phyloP scores from a whole-genome alignment of 2,888 invertebrate genomes.

The Rhorus exstirpatorius region DNA sequence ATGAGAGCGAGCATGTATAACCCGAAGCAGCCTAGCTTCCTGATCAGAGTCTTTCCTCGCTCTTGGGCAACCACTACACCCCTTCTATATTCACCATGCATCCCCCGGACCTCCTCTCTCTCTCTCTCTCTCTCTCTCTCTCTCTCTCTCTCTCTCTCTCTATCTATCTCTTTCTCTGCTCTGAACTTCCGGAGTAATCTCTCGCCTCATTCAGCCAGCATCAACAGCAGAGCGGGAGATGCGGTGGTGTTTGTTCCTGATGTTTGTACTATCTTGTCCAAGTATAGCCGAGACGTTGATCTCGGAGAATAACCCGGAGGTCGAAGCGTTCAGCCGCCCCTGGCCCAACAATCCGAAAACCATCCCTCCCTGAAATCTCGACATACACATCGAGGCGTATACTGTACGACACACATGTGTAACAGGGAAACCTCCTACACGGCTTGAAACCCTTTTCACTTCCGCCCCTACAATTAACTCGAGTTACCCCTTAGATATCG shows the following conservation, averaged over 20 bases:
- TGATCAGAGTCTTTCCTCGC: constrained; percentile 66
- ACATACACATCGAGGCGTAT: constrained; percentile 3
- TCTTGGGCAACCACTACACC: constrained; percentile 3
- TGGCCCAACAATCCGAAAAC: constrained; percentile 40
- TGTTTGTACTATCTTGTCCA: constrained; percentile 81
- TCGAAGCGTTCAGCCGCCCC: constrained; percentile 38
- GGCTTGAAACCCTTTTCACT: constrained; percentile 33
- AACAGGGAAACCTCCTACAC: constrained; percentile 27
- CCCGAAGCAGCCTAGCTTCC: constrained; percentile 81
- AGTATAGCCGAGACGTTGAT: constrained; percentile 67
- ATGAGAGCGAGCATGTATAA: constrained; percentile 67
- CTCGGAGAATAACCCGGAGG: constrained; percentile 42
- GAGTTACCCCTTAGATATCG: constrained; percentile 51
- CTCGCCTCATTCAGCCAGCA: constrained; percentile 67
- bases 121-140: constrained; percentile 15
- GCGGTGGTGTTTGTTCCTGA: constrained; percentile 77
- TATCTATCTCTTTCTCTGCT: constrained; percentile 43
- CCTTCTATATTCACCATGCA: constrained; percentile 4
- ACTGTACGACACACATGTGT: constrained; percentile 32
- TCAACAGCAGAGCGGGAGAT: constrained; percentile 58
- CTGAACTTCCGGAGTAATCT: constrained; percentile 60
- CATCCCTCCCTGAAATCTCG: constrained; percentile 44
- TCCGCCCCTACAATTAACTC: constrained; percentile 63
- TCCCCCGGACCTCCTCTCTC: constrained; percentile 41
- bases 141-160: constrained; percentile 30